These are phyloP conservation scores for Drosophila birchii DNA, from an alignment of 2,888 invertebrate genomes.

Conservation along the genomic window DNA sequence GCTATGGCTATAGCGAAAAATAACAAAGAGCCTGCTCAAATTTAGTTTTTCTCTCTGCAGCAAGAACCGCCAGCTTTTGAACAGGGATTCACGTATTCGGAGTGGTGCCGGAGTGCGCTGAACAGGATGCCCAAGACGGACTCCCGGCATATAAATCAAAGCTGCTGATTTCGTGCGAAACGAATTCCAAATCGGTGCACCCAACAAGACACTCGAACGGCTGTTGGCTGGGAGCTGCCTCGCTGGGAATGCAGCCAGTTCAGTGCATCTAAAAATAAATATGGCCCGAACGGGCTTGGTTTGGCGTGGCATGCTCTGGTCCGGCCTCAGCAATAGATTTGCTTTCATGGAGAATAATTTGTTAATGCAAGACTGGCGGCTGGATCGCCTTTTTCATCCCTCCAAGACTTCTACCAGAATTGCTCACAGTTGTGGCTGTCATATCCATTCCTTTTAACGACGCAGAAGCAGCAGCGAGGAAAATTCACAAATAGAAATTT, in stretches of 20 bases:
- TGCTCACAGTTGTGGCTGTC: slow-evolving; percentile 33
- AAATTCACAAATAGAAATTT: slow-evolving; percentile 72
- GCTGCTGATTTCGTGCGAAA: slow-evolving; percentile 70
- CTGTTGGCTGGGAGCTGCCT: slow-evolving; percentile 31
- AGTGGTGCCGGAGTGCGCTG: slow-evolving; percentile 16
- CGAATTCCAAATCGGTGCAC: slow-evolving; percentile 70
- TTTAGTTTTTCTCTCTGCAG: slow-evolving; percentile 56
- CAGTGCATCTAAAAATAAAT: slow-evolving; percentile 60
- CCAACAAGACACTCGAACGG: slow-evolving; percentile 16
- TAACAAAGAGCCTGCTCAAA: slow-evolving; percentile 53
- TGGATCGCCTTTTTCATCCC: background rate
- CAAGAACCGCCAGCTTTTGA: slow-evolving; percentile 30
- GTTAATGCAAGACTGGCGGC: slow-evolving; percentile 61
- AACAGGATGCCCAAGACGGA: slow-evolving; percentile 56
- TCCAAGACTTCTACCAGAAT: slow-evolving; percentile 47
- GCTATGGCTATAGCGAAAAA: slow-evolving; percentile 48
- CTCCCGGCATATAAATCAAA: slow-evolving; percentile 13
- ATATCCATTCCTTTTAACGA: slow-evolving; percentile 15
- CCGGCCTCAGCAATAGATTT: slow-evolving; percentile 40
- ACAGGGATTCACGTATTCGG: slow-evolving; percentile 62
- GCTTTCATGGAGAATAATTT: slow-evolving; percentile 71
- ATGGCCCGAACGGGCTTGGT: slow-evolving; percentile 12
- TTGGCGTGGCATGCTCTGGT: slow-evolving; percentile 13
- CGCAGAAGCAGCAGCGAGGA: slow-evolving; percentile 38
- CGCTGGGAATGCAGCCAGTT: slow-evolving; percentile 44